Base-by-base conservation (phyloP, 2,797 vertebrate genomes). In the Eurystomus glaucurus region DNA sequence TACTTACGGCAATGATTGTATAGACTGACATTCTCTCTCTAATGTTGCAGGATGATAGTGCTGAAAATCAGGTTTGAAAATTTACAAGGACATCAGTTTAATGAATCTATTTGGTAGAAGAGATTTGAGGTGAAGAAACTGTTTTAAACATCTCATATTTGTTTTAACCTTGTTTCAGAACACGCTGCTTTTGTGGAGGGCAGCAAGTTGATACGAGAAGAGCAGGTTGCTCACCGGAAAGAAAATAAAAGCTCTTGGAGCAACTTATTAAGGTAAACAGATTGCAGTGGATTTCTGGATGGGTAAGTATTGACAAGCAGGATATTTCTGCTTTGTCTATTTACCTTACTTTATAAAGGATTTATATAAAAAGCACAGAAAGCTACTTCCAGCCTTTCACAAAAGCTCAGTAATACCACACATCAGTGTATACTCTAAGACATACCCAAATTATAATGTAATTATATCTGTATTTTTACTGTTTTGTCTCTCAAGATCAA, bases 281-380 rank as follows among this genome's bases (percentile, higher is more conserved):
- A 93, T 92, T 96, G 89, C 96, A 92, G 92, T 95, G 96, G 93
- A 94, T 97, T 97, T 96, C 96, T 98, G 94, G 95, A 98, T 97
- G 97, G 93, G 97, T 98, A 96, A 98, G 97, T 97, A 93, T 90
- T 95, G 26, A 60, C 87, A 20, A 87, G 25, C 29, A 60, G 43
- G 85, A 17, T 88, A 65, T 48, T 88, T 77, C 39, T 77, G 6
- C 16, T 94, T 94, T 20, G 22, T 77, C 9, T 62, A 26, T 82
- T 52, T 82, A 51, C 12, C 8, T 72, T 88, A 6, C 21, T 79
- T 58, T 74, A 35, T 22, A 69, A 92, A 78, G 14, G 23, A 43
- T 66, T 71, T 85, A 16, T 52, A 1, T n/a, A 83, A 66, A 91
- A 43, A 35, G 6, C 35, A 45, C 11, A 28, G 28, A 80, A 55